These are phyloP conservation scores for Aurelia sp. DNA, from an alignment of 30 jellyfish, hydroid and myxozoan genomes.

Conservation along the genomic window DNA sequence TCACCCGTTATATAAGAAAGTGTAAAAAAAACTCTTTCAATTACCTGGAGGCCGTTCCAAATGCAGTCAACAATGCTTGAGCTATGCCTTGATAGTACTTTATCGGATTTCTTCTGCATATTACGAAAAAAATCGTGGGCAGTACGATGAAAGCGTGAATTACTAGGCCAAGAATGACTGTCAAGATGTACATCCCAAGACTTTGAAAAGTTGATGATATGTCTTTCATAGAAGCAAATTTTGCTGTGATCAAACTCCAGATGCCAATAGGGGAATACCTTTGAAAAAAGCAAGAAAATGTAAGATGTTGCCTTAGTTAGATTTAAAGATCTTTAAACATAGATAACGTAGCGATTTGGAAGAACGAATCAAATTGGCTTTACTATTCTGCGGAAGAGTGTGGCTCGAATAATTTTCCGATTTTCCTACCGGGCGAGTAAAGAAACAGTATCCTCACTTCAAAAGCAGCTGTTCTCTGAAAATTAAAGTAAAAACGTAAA, in stretches of 20 bases:
- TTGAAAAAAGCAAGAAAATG: neutral
- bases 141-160: slow-evolving; percentile 82
- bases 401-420: too few relatives aligned
- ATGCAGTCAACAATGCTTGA: slow-evolving; percentile 87
- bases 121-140: slow-evolving; percentile 74
- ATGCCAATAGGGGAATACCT: slow-evolving; percentile 98
- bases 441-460: too few relatives aligned
- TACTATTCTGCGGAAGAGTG: too few relatives aligned
- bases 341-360: neutral
- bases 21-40: neutral
- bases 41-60: slow-evolving; percentile 87
- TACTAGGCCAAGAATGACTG: slow-evolving; percentile 92
- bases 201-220: slow-evolving; percentile 84
- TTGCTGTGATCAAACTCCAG: slow-evolving; percentile 91
- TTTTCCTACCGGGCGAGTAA: too few relatives aligned
- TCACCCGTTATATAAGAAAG: too few relatives aligned
- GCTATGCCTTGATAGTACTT: slow-evolving; percentile 68
- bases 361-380: too few relatives aligned
- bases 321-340: too few relatives aligned
- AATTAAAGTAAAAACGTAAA: too few relatives aligned
- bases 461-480: too few relatives aligned
- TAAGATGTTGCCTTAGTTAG: neutral
- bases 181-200: slow-evolving; percentile 90
- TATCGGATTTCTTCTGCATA: slow-evolving; percentile 83
- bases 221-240: slow-evolving; percentile 90